phyloP scores from a whole-genome alignment of 2,797 vertebrate genomes.

The Cyprinella venusta region DNA sequence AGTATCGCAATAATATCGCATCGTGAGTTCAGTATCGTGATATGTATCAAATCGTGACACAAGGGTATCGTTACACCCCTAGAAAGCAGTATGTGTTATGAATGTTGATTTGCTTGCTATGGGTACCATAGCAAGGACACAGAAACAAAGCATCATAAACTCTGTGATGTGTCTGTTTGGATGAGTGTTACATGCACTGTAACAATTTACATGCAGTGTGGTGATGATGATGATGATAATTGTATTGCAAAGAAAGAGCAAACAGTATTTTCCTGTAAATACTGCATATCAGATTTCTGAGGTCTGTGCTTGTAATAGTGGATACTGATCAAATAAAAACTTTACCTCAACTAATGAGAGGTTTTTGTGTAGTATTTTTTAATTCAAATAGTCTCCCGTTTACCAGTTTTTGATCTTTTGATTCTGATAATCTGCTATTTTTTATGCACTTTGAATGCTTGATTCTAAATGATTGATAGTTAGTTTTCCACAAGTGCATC shows the following conservation, averaged over 20 bases:
- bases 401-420: background rate
- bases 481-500: background rate
- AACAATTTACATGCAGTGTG: no score
- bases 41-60: no score
- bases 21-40: no score
- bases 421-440: background rate
- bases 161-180: background rate
- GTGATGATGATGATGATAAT: background rate
- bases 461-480: background rate
- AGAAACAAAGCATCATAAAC: background rate
- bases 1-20: no score
- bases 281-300: background rate
- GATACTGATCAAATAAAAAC: conserved; percentile 26
- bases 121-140: background rate
- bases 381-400: background rate
- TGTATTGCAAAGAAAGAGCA: conserved; percentile 13
- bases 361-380: background rate
- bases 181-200: conserved; percentile 2
- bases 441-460: background rate
- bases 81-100: conserved; percentile 14
- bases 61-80: no score
- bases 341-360: conserved; percentile 8
- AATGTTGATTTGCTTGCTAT: background rate
- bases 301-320: conserved; percentile 28
- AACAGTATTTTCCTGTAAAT: conserved; percentile 27